Base-by-base conservation (phyloP, 2,797 vertebrate species). In the Chanos chanos region DNA sequence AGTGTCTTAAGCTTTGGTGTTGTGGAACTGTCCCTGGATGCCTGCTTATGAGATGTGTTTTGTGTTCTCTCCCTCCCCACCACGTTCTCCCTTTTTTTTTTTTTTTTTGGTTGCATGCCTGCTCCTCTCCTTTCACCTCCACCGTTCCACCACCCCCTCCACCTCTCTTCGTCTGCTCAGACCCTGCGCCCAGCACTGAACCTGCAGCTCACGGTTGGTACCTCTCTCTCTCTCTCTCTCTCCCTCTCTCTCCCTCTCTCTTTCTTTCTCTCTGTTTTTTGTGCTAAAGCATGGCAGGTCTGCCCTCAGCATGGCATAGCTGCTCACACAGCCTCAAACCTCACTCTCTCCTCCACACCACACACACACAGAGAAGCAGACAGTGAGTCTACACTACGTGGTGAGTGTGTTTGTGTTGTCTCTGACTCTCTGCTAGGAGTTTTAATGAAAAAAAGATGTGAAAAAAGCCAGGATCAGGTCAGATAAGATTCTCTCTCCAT, bases 191-290 rank as follows among this genome's bases (percentile, higher is more conserved):
- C 93, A 94, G 93, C 91, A 93, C 94, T 91, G 96, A 99, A 89
- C 93, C 94, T 51, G 94, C 95, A 87, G 93, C 93, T 94, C 96
- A 99, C 93, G 96, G 96, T 99, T 95, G 93, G 96, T 99, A 97
- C 91, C 91, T 93, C 91, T 89, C 93, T 89, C 83, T 83, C 71
- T 77, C 78, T 72, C 57, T 75, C n/a, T 21, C 68, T 79, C 81
- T 91, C 64, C 58, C 64, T 65, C 65, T 56, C 68, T 51, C 72
- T 66, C 68, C 71, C 72, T 72, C 74, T 67, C 51, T 61, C 55
- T 43, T 73, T 52, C 78, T 78, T 72, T 66, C n/a, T n/a, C n/a
- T n/a, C n/a, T n/a, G n/a, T n/a, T n/a, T n/a, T n/a, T n/a, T n/a
- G n/a, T n/a, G n/a, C n/a, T n/a, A n/a, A n/a, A n/a, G 78, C 79